Percentiles rank a stretch among this genome's conserved stretches.
Evolutionary conservation across 2,797 vertebrate genomes (phyloP).

Genomic region (Pseudomugil gertrudae): DNA sequence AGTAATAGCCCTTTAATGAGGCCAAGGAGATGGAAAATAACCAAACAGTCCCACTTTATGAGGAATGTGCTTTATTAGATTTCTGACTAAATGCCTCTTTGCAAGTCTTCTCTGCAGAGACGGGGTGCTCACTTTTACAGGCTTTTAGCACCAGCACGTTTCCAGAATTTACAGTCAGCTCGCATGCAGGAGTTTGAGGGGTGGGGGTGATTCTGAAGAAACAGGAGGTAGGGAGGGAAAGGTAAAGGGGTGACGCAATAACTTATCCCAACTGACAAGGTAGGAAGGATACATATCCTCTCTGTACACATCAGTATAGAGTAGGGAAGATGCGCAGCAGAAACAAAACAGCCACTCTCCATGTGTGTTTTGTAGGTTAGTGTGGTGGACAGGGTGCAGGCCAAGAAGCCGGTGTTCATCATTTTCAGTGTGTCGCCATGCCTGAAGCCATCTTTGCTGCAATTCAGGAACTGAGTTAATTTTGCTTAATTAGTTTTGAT

Average conservation of each 20-base stretch:
- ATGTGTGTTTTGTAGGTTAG: conserved; percentile 46
- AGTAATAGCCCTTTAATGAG: conserved; percentile 77
- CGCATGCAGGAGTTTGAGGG: conserved; percentile 51
- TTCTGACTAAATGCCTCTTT: conserved; percentile 67
- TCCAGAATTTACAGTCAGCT: conserved; percentile 70
- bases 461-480: conserved; percentile 6
- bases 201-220: conserved; percentile 17
- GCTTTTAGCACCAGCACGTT: conserved; percentile 73
- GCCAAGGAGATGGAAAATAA: conserved; percentile 73
- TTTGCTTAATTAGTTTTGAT: background rate
- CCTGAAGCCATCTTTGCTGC: conserved; percentile 11
- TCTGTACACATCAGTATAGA: conserved; percentile 26
- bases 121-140: conserved; percentile 66
- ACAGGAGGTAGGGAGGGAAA: background rate
- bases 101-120: conserved; percentile 58
- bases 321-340: conserved; percentile 52
- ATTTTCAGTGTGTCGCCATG: conserved; percentile 5
- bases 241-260: conserved; percentile 28
- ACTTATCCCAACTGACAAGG: too few species aligned
- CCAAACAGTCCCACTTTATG: conserved; percentile 74
- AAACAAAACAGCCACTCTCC: conserved; percentile 58
- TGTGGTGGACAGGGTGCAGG: conserved; percentile 24
- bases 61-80: conserved; percentile 76
- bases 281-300: conserved; percentile 42
- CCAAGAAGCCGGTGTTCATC: conserved; percentile 23